Base-by-base conservation (phyloP, 1,140 invertebrate species). In the Solen grandis region DNA sequence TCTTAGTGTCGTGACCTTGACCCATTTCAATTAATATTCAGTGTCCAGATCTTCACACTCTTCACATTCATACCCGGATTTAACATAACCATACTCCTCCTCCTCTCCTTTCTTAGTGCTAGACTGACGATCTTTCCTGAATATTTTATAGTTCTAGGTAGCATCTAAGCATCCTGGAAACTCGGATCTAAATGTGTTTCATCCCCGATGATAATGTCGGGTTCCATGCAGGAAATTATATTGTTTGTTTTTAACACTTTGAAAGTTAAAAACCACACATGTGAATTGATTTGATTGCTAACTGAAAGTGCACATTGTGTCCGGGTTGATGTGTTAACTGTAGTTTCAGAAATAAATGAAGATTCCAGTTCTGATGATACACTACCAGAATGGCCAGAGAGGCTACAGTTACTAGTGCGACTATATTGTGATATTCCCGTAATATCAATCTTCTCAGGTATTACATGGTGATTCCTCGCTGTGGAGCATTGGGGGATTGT, bases 11-110 rank as follows among this genome's bases (percentile, higher is more conserved):
- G 8, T 3, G 5, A 60, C 46, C 52, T 63, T 52, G 13, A 69
- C 65, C 75, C 75, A 69, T 60, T 59, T 69, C 4, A 68, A 41
- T 60, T 78, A 63, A 60, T 38, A 78, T 25, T 78, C 31, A 19
- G 25, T 60, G 16, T 78, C 22, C 46, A 69, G 36, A 29, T 78
- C 75, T 5, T 16, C 19, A 35, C 50, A 78, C 10, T 68, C 65
- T 35, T 68, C 65, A 36, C 25, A 25, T 29, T 68, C 29, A 0
- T 59, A 52, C 4, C 60, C 63, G 8, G 75, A 54, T 60, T 50
- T 68, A 1, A 79, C 41, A 69, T 35, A 16, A 70, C 52, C 16
- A 62, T 10, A 79, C 38, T 19, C 75, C 31, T 16, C 41, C 46
- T 10, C 62, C 38, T 19, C 29, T 31, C 52, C 72, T 69, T 5